Base-by-base conservation (phyloP, 2,797 vertebrate species). In the Rachycentron canadum region DNA sequence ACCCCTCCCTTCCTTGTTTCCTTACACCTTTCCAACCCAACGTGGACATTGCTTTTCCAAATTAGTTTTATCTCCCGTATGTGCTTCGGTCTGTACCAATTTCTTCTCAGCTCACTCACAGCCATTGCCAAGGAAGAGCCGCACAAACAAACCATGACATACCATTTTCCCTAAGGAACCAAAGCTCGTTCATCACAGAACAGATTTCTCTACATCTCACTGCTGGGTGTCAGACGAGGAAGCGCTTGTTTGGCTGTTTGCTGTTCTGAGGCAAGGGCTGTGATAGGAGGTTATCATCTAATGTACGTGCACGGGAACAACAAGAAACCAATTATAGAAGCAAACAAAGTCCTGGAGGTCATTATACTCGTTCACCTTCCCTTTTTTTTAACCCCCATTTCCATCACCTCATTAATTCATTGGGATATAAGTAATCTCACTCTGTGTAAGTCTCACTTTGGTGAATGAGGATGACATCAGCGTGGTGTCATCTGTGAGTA, bases 401-500 rank as follows among this genome's bases (percentile, higher is more conserved):
- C 47, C 17, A n/a, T 73, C 56, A 30, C 50, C 59, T 71, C 65
- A 62, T 80, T 87, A 79, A 76, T 53, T 85, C 57, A 49, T 61
- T 32, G 34, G 68, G 70, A 73, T 81, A n/a, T 69, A 76, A 64
- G 71, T 53, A 50, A 82, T 80, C 73, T 81, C 52, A 43, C 65
- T 77, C n/a, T 26, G 66, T 69, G 30, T 63, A 63, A 68, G 40
- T 59, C 73, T 85, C n/a, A 16, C 34, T 73, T 61, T 49, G 60
- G 69, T 13, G 17, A 75, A 69, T 73, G 70, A 25, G 65, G 82
- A 57, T 91, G 90, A 90, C 79, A 84, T 90, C 84, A 89, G 73
- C 13, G 0, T 83, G 88, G 77, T 84, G 69, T 91, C 89, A 88
- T 83, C 68, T 14, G 1, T 70, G 85, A 87, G 78, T 81, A 88